Conservation (phyloP, 2,797 vertebrate species). For the Oceanodroma leucorhoa region DNA sequence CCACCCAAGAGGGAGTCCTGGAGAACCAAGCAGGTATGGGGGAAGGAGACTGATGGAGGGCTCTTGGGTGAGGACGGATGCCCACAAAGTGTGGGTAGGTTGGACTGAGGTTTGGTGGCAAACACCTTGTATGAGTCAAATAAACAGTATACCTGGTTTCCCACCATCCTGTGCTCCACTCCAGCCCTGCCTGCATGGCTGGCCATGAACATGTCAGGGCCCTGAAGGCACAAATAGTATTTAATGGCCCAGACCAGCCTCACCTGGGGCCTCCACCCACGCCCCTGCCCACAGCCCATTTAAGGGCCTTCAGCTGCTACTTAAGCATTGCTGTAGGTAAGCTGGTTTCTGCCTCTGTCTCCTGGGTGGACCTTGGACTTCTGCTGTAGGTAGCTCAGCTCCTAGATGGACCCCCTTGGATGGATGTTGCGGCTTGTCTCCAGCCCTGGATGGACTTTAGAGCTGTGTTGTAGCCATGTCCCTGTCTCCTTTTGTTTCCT, state of each 20-base stretch:
- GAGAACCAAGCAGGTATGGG: neutral
- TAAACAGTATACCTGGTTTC: neutral
- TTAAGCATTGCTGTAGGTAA: neutral
- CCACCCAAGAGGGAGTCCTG: neutral
- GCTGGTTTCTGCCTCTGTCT: neutral
- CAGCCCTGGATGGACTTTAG: neutral
- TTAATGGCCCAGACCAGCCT: neutral
- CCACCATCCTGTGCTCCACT: neutral
- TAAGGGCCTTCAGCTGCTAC: neutral
- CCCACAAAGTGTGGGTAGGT: neutral
- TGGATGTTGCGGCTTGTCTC: neutral
- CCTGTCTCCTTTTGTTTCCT: neutral
- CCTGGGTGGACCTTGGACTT: neutral
- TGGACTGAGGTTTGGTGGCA: neutral
- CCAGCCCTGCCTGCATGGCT: neutral
- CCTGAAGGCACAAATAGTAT: neutral
- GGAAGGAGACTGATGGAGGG: neutral
- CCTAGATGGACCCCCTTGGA: neutral
- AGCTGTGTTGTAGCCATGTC: neutral
- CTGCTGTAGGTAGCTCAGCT: neutral
- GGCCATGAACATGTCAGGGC: neutral
- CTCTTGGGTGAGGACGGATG: rapidly evolving
- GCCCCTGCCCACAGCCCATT: neutral
- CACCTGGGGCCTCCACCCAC: neutral
- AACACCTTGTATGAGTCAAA: neutral